Base-by-base conservation (phyloP, 2,888 invertebrate genomes). In the Tillus elongatus region DNA sequence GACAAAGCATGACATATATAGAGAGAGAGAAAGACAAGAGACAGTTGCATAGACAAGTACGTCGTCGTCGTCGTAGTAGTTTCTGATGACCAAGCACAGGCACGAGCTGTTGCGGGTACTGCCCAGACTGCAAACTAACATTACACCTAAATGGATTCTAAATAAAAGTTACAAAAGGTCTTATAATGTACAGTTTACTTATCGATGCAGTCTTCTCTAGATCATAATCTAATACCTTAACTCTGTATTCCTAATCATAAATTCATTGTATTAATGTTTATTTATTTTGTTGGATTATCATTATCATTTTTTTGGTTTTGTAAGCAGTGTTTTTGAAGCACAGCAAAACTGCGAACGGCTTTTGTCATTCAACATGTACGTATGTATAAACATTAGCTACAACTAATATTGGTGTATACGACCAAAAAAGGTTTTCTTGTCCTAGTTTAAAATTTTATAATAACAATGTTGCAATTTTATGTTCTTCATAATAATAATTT, bases 211-310 rank as follows among this genome's bases (percentile, higher is more conserved):
- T 65, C 64, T 65, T 64, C 55, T 61, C 61, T 64, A 64, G 58
- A 59, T 62, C 54, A 56, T 58, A 58, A 50, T 56, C 60, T 61
- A 62, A 60, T 53, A 58, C 57, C 61, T 61, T 61, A 63, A 60
- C 53, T 56, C 50, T 56, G 50, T 55, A 57, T 54, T n/a, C 54
- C 63, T 65, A 63, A 62, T 57, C 61, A 61, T 65, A 66, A 65
- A 64, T 66, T 66, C 66, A 65, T 66, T 66, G 65, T 66, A 64
- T 66, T 59, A 53, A 63, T 63, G 62, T 62, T 64, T 64, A 63
- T 65, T 64, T 63, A 64, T n/a, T n/a, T n/a, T n/a, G n/a, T n/a
- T 63, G 63, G 64, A 63, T 64, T 64, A 63, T 63, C 63, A 60
- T 51, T 56, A 54, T 52, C 51, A 52, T 49, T 47, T 52, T 54